Conservation (phyloP, 1,140 invertebrate genomes). For the Drosophila lacteicornis region DNA sequence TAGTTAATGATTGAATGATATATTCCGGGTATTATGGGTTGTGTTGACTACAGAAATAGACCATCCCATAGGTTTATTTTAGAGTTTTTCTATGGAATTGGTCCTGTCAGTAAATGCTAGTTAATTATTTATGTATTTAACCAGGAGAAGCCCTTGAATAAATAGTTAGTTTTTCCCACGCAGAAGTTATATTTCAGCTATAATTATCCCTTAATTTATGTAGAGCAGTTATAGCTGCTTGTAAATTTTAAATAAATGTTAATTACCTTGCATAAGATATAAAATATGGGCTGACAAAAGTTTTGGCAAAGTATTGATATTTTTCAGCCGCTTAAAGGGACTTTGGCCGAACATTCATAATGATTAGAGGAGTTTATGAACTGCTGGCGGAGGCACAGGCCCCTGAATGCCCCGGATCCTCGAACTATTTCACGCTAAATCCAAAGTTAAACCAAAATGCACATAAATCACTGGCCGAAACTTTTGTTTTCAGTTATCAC, state of each 20-base stretch:
- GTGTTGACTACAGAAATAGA: conserved; percentile 20
- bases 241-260: conserved; percentile 2
- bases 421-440: conserved; percentile 73
- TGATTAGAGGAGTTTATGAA: conserved; percentile 73
- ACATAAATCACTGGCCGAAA: conserved; percentile 77
- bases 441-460: conserved; percentile 77
- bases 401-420: conserved; percentile 6
- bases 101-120: not conserved
- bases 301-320: not conserved
- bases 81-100: not conserved
- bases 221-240: not conserved
- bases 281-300: not conserved
- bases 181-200: no score
- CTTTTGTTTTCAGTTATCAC: conserved; percentile 79
- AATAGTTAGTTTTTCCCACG: no score
- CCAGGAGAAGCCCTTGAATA: not conserved
- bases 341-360: conserved; percentile 65
- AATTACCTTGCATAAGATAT: not conserved
- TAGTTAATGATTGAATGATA: conserved; percentile 30
- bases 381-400: conserved; percentile 15
- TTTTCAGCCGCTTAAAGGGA: conserved; percentile 12
- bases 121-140: not conserved
- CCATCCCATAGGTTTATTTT: not conserved
- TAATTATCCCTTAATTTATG: no score
- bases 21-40: not conserved